These are phyloP conservation scores for Zygaena filipendulae DNA, from an alignment of 2,888 invertebrate genomes.

Conservation along the genomic window DNA sequence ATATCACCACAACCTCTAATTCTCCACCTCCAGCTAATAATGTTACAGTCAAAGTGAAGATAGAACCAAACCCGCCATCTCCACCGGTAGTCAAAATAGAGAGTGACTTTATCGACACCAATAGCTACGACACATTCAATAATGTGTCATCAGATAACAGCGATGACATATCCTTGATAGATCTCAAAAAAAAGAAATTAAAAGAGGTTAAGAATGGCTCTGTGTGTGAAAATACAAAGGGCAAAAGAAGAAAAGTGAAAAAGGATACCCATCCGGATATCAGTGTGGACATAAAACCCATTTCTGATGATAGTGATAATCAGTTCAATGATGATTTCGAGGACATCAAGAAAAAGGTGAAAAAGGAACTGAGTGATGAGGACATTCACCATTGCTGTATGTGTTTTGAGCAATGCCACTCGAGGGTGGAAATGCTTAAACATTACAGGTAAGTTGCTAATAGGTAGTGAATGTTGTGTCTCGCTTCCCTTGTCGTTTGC, in stretches of 20 bases:
- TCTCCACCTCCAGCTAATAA: conserved; percentile 3
- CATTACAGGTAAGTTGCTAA: conserved; percentile 57
- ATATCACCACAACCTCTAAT: conserved; percentile 1
- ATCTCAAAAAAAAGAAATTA: conserved; percentile 33
- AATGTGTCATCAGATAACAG: conserved; percentile 37
- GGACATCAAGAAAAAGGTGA: conserved; percentile 17
- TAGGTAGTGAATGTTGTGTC: too few species aligned
- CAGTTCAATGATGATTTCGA: conserved; percentile 2
- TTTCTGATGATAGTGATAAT: conserved; percentile 1
- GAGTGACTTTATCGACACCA: conserved; percentile 19
- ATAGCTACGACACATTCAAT: conserved; percentile 19
- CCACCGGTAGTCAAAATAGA: conserved; percentile 35
- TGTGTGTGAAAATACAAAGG: conserved; percentile 13
- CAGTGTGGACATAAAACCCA: conserved; percentile 1
- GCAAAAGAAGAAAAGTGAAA: conserved; percentile 16
- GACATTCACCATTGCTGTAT: conserved; percentile 44
- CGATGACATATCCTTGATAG: conserved; percentile 36
- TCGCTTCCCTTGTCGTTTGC: too few species aligned
- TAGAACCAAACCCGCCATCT: conserved; percentile 27
- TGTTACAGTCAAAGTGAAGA: conserved; percentile 24
- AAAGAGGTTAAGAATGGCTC: conserved; percentile 18
- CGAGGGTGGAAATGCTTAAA: conserved; percentile 32
- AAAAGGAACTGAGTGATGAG: conserved; percentile 12
- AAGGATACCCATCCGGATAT: conserved; percentile 12
- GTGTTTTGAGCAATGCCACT: conserved; percentile 37